Conservation (phyloP, 2,113 vertebrate species). For the Burhinus oedicnemus region DNA sequence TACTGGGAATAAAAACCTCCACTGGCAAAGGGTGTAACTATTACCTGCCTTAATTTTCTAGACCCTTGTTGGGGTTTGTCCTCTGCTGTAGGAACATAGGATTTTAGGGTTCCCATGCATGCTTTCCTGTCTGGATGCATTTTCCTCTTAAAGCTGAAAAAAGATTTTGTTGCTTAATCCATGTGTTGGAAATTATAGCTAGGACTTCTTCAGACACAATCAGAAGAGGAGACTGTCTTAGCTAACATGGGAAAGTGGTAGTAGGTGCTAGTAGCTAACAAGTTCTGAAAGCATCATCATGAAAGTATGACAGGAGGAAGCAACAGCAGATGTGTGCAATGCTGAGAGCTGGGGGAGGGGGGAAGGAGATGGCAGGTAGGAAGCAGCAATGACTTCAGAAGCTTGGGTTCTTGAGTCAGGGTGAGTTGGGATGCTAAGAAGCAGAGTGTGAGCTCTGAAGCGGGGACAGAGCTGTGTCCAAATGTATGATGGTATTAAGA, state of each 20-base stretch:
- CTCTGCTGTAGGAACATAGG: neutral
- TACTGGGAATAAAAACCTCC: neutral
- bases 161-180: neutral
- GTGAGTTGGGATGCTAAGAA: too few relatives aligned
- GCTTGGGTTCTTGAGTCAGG: rapidly evolving
- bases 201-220: rapidly evolving
- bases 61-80: neutral
- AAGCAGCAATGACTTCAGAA: neutral
- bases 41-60: rapidly evolving
- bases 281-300: neutral
- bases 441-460: rapidly evolving
- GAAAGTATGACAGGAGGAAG: neutral
- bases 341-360: neutral
- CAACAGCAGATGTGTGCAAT: neutral
- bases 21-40: rapidly evolving
- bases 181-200: neutral
- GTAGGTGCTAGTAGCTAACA: too few relatives aligned
- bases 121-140: neutral
- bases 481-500: rapidly evolving
- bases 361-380: neutral
- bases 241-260: neutral
- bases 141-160: neutral
- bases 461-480: neutral
- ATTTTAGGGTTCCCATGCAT: neutral
- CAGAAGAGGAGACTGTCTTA: neutral